Percentiles rank a stretch among this genome's conserved stretches.
These are phyloP conservation scores for Pseudanteris insignis DNA, from an alignment of 2,888 invertebrate genomes.

Conservation along the genomic window DNA sequence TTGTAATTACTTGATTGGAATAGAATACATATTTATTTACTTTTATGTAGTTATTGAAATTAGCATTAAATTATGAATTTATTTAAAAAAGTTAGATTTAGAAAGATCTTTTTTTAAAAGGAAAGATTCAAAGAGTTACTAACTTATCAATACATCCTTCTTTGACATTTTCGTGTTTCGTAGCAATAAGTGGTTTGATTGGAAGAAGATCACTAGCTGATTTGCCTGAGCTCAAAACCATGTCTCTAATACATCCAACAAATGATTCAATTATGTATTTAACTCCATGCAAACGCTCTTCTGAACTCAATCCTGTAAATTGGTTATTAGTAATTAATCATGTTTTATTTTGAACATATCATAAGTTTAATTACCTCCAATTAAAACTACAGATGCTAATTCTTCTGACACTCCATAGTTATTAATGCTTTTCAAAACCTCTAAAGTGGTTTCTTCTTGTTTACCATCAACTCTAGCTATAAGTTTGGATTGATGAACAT, in stretches of 20 bases:
- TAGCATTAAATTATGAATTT: too few relatives aligned
- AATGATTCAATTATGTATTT: constrained; percentile 94
- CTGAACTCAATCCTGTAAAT: constrained; percentile 75
- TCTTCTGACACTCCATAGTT: constrained; percentile 89
- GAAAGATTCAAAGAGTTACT: too few relatives aligned
- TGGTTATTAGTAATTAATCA: not conserved
- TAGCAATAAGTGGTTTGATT: constrained; percentile 84
- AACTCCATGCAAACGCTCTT: constrained; percentile 87
- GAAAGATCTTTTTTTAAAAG: too few relatives aligned
- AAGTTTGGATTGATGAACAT: constrained; percentile 84
- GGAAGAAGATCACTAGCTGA: constrained; percentile 84
- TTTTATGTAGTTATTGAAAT: too few relatives aligned
- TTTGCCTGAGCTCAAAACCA: constrained; percentile 85
- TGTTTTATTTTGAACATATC: not conserved
- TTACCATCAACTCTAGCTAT: constrained; percentile 87
- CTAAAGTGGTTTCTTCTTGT: constrained; percentile 82
- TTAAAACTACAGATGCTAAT: constrained; percentile 85
- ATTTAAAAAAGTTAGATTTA: too few relatives aligned
- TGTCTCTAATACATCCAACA: constrained; percentile 89
- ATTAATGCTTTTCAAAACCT: constrained; percentile 83
- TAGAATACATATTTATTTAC: too few relatives aligned
- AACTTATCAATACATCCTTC: constrained; percentile 86
- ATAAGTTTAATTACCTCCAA: constrained; percentile 74
- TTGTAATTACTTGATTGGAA: too few relatives aligned
- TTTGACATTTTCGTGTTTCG: constrained; percentile 88